phyloP scores from a whole-genome alignment of 1,140 invertebrate species.

The Panulirus ornatus region DNA sequence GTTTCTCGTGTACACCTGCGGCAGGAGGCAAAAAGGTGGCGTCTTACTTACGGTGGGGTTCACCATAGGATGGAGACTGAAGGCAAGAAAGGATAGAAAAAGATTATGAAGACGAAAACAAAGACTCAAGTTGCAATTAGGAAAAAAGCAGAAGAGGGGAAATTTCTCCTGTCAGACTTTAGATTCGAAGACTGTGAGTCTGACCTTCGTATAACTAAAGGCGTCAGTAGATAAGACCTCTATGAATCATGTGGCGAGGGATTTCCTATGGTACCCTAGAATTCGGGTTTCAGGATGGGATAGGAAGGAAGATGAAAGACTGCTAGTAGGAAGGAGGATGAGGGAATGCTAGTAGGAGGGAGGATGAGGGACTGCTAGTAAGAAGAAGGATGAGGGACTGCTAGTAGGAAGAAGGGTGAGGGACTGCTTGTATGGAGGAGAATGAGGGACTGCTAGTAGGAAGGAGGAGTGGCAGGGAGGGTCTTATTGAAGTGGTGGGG shows the following conservation, averaged over 20 bases:
- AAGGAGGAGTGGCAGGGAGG: neutral
- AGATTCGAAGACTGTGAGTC: too few species aligned
- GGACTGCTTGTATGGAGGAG: neutral
- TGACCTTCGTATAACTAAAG: too few species aligned
- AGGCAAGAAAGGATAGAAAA: neutral
- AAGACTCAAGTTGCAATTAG: too few species aligned
- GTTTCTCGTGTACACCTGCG: constrained; percentile 80
- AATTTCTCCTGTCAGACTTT: too few species aligned
- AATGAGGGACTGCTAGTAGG: neutral
- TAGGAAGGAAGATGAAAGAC: neutral
- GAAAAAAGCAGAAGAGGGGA: too few species aligned
- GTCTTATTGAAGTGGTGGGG: neutral
- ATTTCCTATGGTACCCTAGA: too few species aligned
- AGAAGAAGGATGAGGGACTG: neutral
- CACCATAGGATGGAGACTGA: constrained; percentile 1
- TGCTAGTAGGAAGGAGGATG: neutral
- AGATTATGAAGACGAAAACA: too few species aligned
- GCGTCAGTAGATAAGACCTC: too few species aligned
- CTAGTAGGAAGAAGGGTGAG: neutral
- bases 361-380: too few species aligned
- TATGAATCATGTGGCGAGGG: too few species aligned
- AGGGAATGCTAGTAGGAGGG: neutral
- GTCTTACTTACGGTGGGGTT: neutral
- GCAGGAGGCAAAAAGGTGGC: neutral
- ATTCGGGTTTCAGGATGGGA: too few species aligned